These are phyloP conservation scores for Odiellus spinosus DNA, from an alignment of 2,888 invertebrate genomes.

Conservation along the genomic window DNA sequence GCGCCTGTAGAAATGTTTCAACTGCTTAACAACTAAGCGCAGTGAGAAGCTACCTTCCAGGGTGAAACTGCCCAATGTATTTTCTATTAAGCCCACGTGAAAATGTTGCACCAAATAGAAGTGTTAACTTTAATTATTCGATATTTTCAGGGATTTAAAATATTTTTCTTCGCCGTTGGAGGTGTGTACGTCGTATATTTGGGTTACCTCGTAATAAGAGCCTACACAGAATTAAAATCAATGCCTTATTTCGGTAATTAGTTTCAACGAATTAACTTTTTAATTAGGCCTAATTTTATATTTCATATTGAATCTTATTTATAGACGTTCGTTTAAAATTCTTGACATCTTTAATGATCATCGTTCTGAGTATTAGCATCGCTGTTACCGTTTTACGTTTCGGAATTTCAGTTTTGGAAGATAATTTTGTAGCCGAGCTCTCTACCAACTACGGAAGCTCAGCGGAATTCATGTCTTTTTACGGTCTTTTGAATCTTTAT, in stretches of 20 bases:
- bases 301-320: constrained; percentile 24
- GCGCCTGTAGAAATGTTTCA: no score
- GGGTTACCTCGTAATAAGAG: constrained; percentile 61
- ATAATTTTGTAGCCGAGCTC: constrained; percentile 80
- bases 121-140: background rate
- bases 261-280: background rate
- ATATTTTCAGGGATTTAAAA: constrained; percentile 61
- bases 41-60: no score
- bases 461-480: constrained; percentile 88
- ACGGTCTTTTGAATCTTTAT: constrained; percentile 84
- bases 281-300: background rate
- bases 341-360: constrained; percentile 64
- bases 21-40: no score
- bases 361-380: constrained; percentile 56
- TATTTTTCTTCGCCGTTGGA: constrained; percentile 73
- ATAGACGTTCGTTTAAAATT: constrained; percentile 81
- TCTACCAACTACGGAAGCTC: constrained; percentile 77
- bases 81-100: background rate
- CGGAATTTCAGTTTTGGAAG: constrained; percentile 75
- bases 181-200: constrained; percentile 73
- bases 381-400: constrained; percentile 63
- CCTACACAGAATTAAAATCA: constrained; percentile 81
- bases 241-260: constrained; percentile 94
- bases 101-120: background rate
- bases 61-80: constrained; percentile 1